phyloP scores from a whole-genome alignment of 1,140 invertebrate genomes.

The Trichomalopsis sarcophagae region DNA sequence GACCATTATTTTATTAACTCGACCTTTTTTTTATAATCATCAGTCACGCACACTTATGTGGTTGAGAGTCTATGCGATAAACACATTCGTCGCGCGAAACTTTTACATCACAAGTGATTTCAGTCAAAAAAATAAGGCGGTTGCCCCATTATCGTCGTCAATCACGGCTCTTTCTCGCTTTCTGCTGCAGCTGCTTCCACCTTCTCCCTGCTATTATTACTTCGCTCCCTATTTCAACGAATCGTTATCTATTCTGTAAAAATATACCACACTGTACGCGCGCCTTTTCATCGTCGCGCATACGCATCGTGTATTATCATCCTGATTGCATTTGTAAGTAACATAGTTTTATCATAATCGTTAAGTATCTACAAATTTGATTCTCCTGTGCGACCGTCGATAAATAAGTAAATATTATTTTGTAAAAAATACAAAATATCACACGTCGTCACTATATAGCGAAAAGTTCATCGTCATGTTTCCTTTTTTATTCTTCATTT shows the following conservation, averaged over 20 bases:
- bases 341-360: neutral
- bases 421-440: conserved; percentile 44
- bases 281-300: neutral
- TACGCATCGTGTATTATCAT: neutral
- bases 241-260: conserved; percentile 14
- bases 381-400: conserved; percentile 21
- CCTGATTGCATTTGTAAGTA: conserved; percentile 27
- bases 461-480: neutral
- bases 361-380: conserved; percentile 64
- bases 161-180: neutral
- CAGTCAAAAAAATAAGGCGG: conserved; percentile 13
- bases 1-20: neutral
- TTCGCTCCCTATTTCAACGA: neutral
- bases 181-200: neutral
- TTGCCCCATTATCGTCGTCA: neutral
- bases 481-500: neutral
- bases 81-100: conserved; percentile 27
- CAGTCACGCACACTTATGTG: conserved; percentile 32
- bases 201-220: neutral
- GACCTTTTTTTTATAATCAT: conserved; percentile 24
- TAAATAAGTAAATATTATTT: conserved; percentile 36
- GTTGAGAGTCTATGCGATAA: conserved; percentile 12
- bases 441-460: neutral
- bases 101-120: conserved; percentile 40
- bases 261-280: conserved; percentile 2